Evolutionary conservation across 1,140 invertebrate species (phyloP), one percentile per base, ranked within the genome.

Genomic region (Listronotus oregonensis): DNA sequence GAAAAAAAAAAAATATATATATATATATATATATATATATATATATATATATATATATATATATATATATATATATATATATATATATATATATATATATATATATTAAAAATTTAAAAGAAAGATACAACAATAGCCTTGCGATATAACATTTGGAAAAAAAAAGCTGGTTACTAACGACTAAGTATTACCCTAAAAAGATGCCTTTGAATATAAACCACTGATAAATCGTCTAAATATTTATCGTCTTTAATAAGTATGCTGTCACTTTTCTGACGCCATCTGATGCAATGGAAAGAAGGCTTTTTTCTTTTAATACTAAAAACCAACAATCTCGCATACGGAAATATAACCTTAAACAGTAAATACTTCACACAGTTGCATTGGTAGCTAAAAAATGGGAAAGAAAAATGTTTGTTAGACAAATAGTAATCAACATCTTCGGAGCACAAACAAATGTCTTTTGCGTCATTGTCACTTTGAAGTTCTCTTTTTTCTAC

Each of bases 271-370:
- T 43, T 14, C 15, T 21, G 9, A 27, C 18, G 8, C 9, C 42
- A 59, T 32, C 39, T 32, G 31, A 37, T n/a, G 44, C 62, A 62
- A 49, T 62, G 49, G 54, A 44, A 62, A 18, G 49, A 62, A 31
- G 52, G 60, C 32, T 64, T 64, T 31, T n/a, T 49, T 56, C 62
- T 34, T 37, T 40, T 47, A 40, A 55, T 55, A 49, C 46, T 55
- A 56, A 64, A 64, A 10, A 64, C 56, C 7, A 64, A 34, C 11
- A 64, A 31, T 49, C 47, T 64, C 18, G 62, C 42, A n/a, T 39
- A 49, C 6, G 54, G 54, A 56, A 56, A 40, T 37, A 64, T 11
- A 14, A 49, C 52, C 40, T 64, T 64, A 50, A 64, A 50, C 15
- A 56, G n/a, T 8, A 57, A 49, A 14, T 56, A 40, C n/a, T 64